Evolutionary conservation across 1,140 invertebrate species (phyloP), one percentile per base, ranked within the genome.

Genomic region (Oryzaephilus surinamensis): DNA sequence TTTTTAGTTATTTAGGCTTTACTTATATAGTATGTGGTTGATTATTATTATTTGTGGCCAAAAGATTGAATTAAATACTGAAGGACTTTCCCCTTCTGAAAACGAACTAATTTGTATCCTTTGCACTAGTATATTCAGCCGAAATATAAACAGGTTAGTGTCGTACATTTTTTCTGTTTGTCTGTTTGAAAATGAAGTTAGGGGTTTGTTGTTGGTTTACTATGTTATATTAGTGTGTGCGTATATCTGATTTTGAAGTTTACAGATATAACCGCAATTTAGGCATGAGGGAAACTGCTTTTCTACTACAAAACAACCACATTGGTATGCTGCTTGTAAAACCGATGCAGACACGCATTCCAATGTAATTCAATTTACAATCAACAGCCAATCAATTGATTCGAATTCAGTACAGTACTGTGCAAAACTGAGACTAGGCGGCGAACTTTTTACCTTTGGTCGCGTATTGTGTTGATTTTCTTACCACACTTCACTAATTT

Each of bases 331-430:
- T 39, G 41, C 17, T 39, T 40, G 40, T 37, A 48, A 33, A 30
- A 30, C 32, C 23, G 38, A 34, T 40, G 41, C 46, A 49, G 39
- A 64, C 60, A 61, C 64, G 59, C 65, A 68, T 67, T 66, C 62
- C 61, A 56, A 60, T 67, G 61, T 69, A 70, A 70, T 69, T 69
- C 66, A 66, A 70, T 70, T 70, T 69, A 62, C 66, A 70, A 70
- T 70, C 67, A 69, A 69, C 67, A 67, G 65, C 66, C 66, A 70
- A 70, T 69, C 66, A 70, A 69, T 69, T 66, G 66, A 66, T 67
- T 66, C 61, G 66, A 66, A 68, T 67, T 69, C 58, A 55, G 63
- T 67, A 63, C 45, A 41, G 38, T 52, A 46, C 30, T 33, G 43
- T 45, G 36, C 32, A 43, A 43, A 40, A 43, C 32, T 38, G 32